Conservation (phyloP, 92 coral and sea anemone species). For the Diadumene lineata region DNA sequence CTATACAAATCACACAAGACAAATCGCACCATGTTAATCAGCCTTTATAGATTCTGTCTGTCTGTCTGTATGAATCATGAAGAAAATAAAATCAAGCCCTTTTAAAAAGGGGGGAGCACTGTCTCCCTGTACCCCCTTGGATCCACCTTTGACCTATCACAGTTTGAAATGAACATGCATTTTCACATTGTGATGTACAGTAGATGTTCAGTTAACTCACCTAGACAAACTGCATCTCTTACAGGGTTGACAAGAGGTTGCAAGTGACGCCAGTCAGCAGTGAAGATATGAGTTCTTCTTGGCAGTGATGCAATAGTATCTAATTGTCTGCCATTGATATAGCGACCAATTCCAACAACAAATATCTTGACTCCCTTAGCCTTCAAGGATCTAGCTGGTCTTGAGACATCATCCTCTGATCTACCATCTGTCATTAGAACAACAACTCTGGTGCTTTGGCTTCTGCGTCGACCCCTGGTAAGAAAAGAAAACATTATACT, state of each 20-base stretch:
- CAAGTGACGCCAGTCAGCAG: constrained; percentile 86
- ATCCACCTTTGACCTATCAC: no score
- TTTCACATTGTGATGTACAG: no score
- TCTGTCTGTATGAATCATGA: no score
- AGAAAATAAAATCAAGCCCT: no score
- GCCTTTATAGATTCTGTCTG: no score
- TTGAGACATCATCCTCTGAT: constrained; percentile 74
- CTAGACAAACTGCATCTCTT: constrained; percentile 66
- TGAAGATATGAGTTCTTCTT: constrained; percentile 65
- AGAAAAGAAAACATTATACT: background rate
- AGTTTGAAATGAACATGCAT: no score
- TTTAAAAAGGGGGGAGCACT: no score
- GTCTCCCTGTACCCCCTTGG: no score
- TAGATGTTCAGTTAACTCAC: constrained; percentile 21
- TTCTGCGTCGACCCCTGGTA: constrained; percentile 43
- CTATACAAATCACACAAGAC: no score
- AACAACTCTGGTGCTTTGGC: constrained; percentile 58
- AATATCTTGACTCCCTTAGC: constrained; percentile 60
- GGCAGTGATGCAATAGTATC: constrained; percentile 76
- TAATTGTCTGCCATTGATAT: constrained; percentile 70
- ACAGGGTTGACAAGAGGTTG: constrained; percentile 62
- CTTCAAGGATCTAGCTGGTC: constrained; percentile 64
- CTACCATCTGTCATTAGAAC: constrained; percentile 87
- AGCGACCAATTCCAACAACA: constrained; percentile 75
- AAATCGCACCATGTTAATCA: no score